phyloP scores from a whole-genome alignment of 2,797 vertebrate genomes.

The Synanceia verrucosa region DNA sequence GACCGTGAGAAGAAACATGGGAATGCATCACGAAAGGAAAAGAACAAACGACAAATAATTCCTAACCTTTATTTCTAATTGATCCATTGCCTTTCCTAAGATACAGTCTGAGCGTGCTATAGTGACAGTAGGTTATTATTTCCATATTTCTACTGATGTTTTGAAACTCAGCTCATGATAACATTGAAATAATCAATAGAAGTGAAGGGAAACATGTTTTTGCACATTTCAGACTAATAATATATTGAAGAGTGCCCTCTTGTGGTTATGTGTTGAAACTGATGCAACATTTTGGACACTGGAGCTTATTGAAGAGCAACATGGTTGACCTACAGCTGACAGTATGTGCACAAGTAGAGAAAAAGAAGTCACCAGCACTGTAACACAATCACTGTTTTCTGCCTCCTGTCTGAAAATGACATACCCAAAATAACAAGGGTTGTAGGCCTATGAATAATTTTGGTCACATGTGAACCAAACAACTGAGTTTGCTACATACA shows the following conservation, averaged over 20 bases:
- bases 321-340: too few relatives aligned
- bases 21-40: too few relatives aligned
- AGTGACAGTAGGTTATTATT: not conserved
- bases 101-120: not conserved
- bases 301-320: not conserved
- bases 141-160: not conserved
- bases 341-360: not conserved
- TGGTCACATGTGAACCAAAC: too few relatives aligned
- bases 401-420: too few relatives aligned
- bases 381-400: too few relatives aligned
- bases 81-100: not conserved
- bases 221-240: not conserved
- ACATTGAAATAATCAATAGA: not conserved
- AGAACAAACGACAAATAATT: too few relatives aligned
- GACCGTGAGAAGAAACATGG: too few relatives aligned
- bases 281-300: not conserved
- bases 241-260: constrained; percentile 6
- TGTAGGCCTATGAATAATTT: too few relatives aligned
- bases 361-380: too few relatives aligned
- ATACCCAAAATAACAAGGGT: too few relatives aligned
- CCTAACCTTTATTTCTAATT: not conserved
- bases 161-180: not conserved
- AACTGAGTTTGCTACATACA: too few relatives aligned
- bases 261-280: not conserved
- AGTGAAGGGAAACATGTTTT: not conserved